Evolutionary conservation across 2,888 invertebrate species (phyloP), one percentile per base, ranked within the genome.

Genomic region (Electrophaes corylata): DNA sequence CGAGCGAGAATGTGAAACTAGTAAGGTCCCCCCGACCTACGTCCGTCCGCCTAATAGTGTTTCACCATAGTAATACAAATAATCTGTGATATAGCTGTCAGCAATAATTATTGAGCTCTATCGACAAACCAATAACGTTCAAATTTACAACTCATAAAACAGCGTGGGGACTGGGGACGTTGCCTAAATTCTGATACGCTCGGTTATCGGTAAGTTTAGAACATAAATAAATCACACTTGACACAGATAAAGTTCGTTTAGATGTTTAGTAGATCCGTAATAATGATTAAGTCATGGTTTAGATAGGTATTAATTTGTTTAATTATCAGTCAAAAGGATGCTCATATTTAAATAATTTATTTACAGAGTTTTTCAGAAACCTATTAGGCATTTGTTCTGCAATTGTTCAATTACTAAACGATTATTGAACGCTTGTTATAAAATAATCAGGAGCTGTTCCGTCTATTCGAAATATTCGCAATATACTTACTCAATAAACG

Each of bases 221-320:
- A 70, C 75, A 79, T 83, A 82, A 83, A 86, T 82, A 81, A 83
- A 84, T 81, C 78, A 76, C 78, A 76, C 72, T 74, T 60, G 71
- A 70, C 12, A 46, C 69, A 76, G 84, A 86, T 84, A 84, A 78
- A 71, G 71, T 67, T 59, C 61, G 69, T 73, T 73, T 78, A 77
- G 78, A 76, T 72, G 72, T 70, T 75, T 66, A 65, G 26, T 18
- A 23, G 47, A 50, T 65, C 12, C 41, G 64, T 63, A 62, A 46
- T 16, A 19, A 49, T 49, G n/a, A 6, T 18, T 8, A 49, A 29
- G 20, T 33, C 14, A 46, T 20, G 29, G 40, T 31, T 37, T 43
- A 31, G 10, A 2, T 29, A 29, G 10, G 2, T 0, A 23, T 3
- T 5, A 1, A 23, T 23, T 23, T 23, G 23, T 23, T 23, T 23